phyloP scores from a whole-genome alignment of 2,888 invertebrate species.

The Punctoribates punctum region DNA sequence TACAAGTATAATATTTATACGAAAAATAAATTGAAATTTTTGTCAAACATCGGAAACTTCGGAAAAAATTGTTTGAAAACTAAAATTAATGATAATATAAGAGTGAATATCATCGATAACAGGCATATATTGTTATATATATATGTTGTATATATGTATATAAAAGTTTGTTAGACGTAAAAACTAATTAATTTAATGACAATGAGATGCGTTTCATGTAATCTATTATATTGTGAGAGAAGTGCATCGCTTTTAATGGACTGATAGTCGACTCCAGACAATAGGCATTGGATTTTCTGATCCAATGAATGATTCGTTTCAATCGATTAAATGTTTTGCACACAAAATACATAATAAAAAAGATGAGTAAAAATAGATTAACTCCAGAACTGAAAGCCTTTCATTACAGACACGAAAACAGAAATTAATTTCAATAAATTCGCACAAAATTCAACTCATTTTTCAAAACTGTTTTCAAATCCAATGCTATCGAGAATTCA shows the following conservation, averaged over 20 bases:
- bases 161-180: slow-evolving; percentile 32
- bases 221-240: slow-evolving; percentile 3
- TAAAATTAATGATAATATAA: neutral
- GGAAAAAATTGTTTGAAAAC: no score
- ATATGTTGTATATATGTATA: no score
- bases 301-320: slow-evolving; percentile 7
- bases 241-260: slow-evolving; percentile 17
- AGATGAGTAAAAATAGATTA: neutral
- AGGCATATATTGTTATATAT: neutral
- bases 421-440: neutral
- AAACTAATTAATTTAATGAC: slow-evolving; percentile 34
- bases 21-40: no score
- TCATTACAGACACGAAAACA: neutral
- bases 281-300: slow-evolving; percentile 7
- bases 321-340: slow-evolving; percentile 21
- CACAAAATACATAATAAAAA: neutral
- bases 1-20: no score
- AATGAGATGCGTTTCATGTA: slow-evolving; percentile 7
- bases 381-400: neutral
- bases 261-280: slow-evolving; percentile 1
- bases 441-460: no score
- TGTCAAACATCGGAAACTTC: no score
- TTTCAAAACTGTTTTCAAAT: no score
- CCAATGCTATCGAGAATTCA: no score
- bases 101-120: neutral